phyloP scores from a whole-genome alignment of 1,140 invertebrate species.

The Scaptomyza montana region DNA sequence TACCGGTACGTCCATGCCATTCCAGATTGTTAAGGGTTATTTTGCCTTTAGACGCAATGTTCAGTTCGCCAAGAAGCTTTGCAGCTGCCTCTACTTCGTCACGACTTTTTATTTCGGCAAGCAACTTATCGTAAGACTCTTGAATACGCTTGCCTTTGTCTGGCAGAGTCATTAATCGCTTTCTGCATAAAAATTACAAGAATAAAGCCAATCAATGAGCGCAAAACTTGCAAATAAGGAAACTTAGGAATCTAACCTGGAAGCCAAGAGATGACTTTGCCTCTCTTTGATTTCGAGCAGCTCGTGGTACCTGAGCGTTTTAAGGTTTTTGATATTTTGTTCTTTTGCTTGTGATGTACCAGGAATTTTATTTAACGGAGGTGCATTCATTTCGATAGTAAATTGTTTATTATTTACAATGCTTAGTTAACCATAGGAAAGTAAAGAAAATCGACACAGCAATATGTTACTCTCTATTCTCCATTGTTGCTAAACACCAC shows the following conservation, averaged over 20 bases:
- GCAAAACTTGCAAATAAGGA: not conserved
- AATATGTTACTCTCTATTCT: not conserved
- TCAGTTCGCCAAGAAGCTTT: conserved; percentile 86
- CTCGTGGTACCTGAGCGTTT: conserved; percentile 83
- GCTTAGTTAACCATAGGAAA: not conserved
- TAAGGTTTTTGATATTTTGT: conserved; percentile 75
- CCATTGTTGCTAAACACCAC: not conserved
- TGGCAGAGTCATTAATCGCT: conserved; percentile 85
- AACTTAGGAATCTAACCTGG: conserved; percentile 84
- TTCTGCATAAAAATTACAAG: conserved; percentile 22
- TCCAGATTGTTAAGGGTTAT: conserved; percentile 86
- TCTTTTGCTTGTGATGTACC: conserved; percentile 57
- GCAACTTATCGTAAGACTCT: conserved; percentile 85
- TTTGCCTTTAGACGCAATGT: conserved; percentile 86
- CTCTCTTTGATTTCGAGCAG: conserved; percentile 85
- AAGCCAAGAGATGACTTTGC: conserved; percentile 84
- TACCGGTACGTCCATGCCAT: conserved; percentile 86
- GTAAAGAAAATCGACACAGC: not conserved
- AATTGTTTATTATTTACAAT: not conserved
- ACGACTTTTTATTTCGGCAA: conserved; percentile 85
- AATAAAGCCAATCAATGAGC: conserved; percentile 6
- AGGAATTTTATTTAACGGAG: conserved; percentile 53
- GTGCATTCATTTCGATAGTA: not conserved
- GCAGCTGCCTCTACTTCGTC: conserved; percentile 86
- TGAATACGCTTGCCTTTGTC: conserved; percentile 89